phyloP scores from a whole-genome alignment of 2,113 vertebrate species.

The Syngnathoides biaculeatus region DNA sequence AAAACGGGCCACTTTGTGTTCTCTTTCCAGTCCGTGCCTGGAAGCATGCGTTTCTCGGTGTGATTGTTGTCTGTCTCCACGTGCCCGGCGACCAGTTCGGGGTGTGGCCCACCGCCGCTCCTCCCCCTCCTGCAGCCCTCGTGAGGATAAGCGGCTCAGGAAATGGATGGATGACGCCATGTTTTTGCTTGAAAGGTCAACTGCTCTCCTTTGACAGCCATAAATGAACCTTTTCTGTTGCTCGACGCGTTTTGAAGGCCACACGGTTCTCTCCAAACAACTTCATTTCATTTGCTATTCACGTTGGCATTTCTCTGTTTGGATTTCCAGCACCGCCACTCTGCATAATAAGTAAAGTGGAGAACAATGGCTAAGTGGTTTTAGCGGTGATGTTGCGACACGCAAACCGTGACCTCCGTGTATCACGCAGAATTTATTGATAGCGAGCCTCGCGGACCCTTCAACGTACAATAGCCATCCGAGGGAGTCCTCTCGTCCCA shows the following conservation, averaged over 20 bases:
- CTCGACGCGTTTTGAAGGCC: not conserved
- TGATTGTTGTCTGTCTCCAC: too few relatives aligned
- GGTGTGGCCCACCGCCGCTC: too few relatives aligned
- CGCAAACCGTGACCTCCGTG: not conserved
- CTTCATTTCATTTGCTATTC: not conserved
- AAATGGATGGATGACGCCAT: too few relatives aligned
- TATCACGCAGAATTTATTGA: conserved; percentile 13
- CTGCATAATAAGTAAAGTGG: conserved; percentile 1
- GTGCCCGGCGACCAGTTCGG: too few relatives aligned
- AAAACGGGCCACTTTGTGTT: not conserved
- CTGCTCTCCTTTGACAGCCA: not conserved
- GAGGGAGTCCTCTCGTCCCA: not conserved
- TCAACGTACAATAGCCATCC: not conserved
- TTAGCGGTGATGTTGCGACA: not conserved
- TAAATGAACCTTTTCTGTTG: not conserved
- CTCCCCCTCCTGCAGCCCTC: too few relatives aligned
- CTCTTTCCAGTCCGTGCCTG: not conserved
- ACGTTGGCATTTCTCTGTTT: not conserved
- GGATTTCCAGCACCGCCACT: not conserved
- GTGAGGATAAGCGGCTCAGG: too few relatives aligned
- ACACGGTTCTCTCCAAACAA: not conserved
- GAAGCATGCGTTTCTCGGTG: too few relatives aligned
- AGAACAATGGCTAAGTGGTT: not conserved
- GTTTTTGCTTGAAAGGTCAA: not conserved
- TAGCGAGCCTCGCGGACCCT: not conserved